phyloP scores from a whole-genome alignment of 2,888 invertebrate species.

The Malthinus seriepunctatus region DNA sequence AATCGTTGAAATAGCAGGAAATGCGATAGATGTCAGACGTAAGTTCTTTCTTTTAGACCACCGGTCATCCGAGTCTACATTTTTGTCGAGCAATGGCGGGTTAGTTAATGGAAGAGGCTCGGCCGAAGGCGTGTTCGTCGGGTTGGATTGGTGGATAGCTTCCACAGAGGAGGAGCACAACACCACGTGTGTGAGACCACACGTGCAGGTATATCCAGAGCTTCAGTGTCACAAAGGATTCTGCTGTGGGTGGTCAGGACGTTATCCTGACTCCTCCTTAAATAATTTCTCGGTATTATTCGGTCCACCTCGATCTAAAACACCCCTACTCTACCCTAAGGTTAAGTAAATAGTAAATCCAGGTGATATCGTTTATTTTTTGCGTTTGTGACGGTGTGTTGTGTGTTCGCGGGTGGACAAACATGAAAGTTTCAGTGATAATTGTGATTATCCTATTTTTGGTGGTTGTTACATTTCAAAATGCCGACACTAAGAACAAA shows the following conservation, averaged over 20 bases:
- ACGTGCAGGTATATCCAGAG: constrained; percentile 44
- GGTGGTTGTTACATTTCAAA: constrained; percentile 20
- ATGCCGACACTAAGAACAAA: constrained; percentile 53
- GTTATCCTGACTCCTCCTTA: constrained; percentile 47
- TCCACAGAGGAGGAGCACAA: constrained; percentile 39
- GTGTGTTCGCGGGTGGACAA: constrained; percentile 46
- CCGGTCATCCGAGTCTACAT: constrained; percentile 32
- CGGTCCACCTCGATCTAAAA: constrained; percentile 44
- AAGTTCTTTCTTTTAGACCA: constrained; percentile 18
- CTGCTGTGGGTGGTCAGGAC: constrained; percentile 52
- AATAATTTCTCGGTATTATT: constrained; percentile 41
- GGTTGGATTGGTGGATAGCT: constrained; percentile 40
- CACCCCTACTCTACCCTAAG: constrained; percentile 50
- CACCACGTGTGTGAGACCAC: constrained; percentile 51
- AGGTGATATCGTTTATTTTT: constrained; percentile 56
- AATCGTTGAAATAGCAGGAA: constrained; percentile 19
- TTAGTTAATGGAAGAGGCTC: constrained; percentile 38
- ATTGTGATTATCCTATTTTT: constrained; percentile 32
- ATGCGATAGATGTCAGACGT: constrained; percentile 18
- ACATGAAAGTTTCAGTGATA: constrained; percentile 41
- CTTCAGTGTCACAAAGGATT: constrained; percentile 49
- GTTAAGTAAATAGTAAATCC: constrained; percentile 51
- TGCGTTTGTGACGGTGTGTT: constrained; percentile 45
- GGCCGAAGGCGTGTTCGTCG: constrained; percentile 41
- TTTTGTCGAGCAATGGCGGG: constrained; percentile 49